These are phyloP conservation scores for Chrysopa pallens DNA, from an alignment of 1,140 invertebrate genomes.

Conservation along the genomic window DNA sequence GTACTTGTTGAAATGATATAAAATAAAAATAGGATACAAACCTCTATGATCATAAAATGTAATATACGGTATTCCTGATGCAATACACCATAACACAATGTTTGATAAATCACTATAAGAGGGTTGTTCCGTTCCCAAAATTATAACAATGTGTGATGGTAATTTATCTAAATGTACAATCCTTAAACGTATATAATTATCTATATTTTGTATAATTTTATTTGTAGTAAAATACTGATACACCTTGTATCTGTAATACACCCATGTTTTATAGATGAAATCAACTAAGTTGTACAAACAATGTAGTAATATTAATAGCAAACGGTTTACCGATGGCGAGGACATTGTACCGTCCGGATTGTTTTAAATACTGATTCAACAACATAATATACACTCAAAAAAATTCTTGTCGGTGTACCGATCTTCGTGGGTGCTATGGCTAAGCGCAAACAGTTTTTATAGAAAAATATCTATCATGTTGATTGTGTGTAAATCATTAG, in stretches of 20 bases:
- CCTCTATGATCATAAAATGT: constrained; percentile 52
- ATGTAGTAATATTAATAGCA: neutral
- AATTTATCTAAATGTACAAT: constrained; percentile 11
- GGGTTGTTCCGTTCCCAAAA: constrained; percentile 27
- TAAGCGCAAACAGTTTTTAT: no score
- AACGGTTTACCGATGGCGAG: no score
- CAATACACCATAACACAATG: constrained; percentile 42
- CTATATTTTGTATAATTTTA: no score
- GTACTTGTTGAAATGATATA: neutral
- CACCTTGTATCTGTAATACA: neutral
- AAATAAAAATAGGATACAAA: constrained; percentile 16
- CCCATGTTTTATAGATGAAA: neutral
- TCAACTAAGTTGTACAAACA: neutral
- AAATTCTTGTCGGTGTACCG: no score
- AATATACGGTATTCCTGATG: constrained; percentile 39
- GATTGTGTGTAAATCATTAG: no score
- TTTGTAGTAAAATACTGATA: neutral
- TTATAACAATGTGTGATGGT: constrained; percentile 29
- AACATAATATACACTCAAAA: no score
- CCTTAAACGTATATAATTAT: constrained; percentile 1
- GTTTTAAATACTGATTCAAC: no score
- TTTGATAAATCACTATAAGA: constrained; percentile 31
- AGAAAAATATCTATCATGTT: no score
- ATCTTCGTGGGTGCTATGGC: no score
- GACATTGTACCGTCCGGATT: no score